A percentile compares a stretch with the other conserved stretches of the same genome.
Conservation (phyloP, 2,888 invertebrate genomes). For the Heliconius hortense region DNA sequence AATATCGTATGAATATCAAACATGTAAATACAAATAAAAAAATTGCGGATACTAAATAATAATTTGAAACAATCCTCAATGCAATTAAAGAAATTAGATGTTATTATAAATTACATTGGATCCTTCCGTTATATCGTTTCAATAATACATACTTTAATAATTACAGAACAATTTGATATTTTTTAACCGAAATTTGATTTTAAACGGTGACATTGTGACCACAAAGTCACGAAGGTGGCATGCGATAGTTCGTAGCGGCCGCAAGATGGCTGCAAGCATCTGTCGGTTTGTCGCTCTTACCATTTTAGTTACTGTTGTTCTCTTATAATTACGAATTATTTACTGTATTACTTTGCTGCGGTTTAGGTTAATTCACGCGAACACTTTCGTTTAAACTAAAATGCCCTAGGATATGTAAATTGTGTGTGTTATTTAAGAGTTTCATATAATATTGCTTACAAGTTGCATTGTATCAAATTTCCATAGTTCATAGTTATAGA, state of each 20-base stretch:
- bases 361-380: constrained; percentile 61
- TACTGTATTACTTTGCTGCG: constrained; percentile 68
- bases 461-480: background rate
- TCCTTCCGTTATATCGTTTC: constrained; percentile 29
- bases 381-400: constrained; percentile 61
- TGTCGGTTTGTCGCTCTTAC: constrained; percentile 79
- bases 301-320: constrained; percentile 68
- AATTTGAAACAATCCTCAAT: constrained; percentile 15
- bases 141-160: constrained; percentile 28
- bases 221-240: constrained; percentile 70
- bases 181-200: constrained; percentile 72
- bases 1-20: background rate
- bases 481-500: background rate
- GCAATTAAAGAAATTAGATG: constrained; percentile 15
- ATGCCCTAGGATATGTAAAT: constrained; percentile 56
- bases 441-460: background rate
- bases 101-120: constrained; percentile 23
- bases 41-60: background rate
- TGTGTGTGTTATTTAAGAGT: constrained; percentile 34
- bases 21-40: background rate
- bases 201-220: constrained; percentile 75
- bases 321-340: constrained; percentile 65
- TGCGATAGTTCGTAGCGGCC: constrained; percentile 61
- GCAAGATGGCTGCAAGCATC: constrained; percentile 79
- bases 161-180: constrained; percentile 41